A percentile compares a stretch with the other conserved stretches of the same genome.
Conservation (phyloP, 2,113 vertebrate species). For the Tiliqua scincoides region DNA sequence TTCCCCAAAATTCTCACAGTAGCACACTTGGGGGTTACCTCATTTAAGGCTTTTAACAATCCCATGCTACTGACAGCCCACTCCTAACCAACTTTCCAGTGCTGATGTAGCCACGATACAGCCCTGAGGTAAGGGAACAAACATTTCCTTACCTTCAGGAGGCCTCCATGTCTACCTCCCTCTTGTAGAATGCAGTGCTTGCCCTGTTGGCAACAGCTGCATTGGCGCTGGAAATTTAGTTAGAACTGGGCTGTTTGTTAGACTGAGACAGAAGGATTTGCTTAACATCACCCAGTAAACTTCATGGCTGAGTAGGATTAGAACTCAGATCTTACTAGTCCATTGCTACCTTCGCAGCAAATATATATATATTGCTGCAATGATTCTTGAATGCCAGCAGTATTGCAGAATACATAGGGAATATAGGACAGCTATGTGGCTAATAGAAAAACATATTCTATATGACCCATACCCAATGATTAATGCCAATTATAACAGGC, state of each 20-base stretch:
- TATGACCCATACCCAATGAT: not conserved
- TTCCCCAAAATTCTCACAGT: not conserved
- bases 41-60: not conserved
- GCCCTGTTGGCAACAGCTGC: no score
- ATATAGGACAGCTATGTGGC: constrained; percentile 13
- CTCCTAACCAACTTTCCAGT: no score
- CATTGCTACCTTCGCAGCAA: not conserved
- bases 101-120: no score
- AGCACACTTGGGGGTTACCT: not conserved
- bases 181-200: no score
- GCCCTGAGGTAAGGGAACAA: no score
- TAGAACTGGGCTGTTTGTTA: not conserved
- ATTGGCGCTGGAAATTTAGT: no score
- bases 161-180: no score
- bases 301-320: not conserved
- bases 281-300: not conserved
- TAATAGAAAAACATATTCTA: not conserved
- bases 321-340: not conserved
- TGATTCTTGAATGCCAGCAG: not conserved
- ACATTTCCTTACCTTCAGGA: no score
- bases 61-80: no score
- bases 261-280: not conserved
- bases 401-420: not conserved
- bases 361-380: constrained; percentile 19
- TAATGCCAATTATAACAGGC: constrained; percentile 5